A percentile compares a stretch with the other conserved stretches of the same genome.
Conservation (phyloP, 2,888 invertebrate genomes). For the Copidosoma aretas region DNA sequence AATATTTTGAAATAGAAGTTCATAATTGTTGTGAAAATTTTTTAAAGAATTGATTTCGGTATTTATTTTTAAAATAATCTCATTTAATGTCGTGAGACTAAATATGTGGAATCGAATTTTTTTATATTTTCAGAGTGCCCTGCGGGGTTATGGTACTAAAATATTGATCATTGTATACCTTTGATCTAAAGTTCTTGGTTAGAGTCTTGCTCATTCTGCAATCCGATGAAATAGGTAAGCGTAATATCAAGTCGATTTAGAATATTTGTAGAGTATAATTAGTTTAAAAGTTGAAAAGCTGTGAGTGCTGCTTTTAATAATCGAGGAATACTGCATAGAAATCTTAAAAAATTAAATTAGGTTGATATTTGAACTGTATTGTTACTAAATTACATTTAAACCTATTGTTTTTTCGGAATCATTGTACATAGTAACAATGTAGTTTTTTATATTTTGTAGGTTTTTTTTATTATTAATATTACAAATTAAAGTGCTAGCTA, state of each 20-base stretch:
- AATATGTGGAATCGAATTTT: slow-evolving; percentile 33
- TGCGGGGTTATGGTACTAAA: slow-evolving; percentile 54
- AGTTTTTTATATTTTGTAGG: neutral
- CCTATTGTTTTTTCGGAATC: too few relatives aligned
- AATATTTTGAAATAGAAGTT: too few relatives aligned
- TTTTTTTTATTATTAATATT: too few relatives aligned
- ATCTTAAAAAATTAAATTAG: too few relatives aligned
- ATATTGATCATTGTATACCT: slow-evolving; percentile 52
- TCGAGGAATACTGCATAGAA: neutral
- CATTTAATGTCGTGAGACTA: neutral
- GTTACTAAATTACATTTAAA: too few relatives aligned
- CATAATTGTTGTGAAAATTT: too few relatives aligned
- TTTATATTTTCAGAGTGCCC: slow-evolving; percentile 57
- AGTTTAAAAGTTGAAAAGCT: neutral
- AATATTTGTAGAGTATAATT: slow-evolving; percentile 7
- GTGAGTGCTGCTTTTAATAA: slow-evolving; percentile 25
- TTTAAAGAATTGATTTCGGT: too few relatives aligned
- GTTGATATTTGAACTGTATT: too few relatives aligned
- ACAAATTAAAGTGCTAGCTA: too few relatives aligned
- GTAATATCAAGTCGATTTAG: slow-evolving; percentile 23
- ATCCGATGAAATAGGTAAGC: slow-evolving; percentile 38
- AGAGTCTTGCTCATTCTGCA: slow-evolving; percentile 23
- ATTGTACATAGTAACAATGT: too few relatives aligned
- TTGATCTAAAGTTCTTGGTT: slow-evolving; percentile 51
- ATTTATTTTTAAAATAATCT: neutral